These are phyloP conservation scores for Coelinius sp. DNA, from an alignment of 2,888 invertebrate species.

Conservation along the genomic window DNA sequence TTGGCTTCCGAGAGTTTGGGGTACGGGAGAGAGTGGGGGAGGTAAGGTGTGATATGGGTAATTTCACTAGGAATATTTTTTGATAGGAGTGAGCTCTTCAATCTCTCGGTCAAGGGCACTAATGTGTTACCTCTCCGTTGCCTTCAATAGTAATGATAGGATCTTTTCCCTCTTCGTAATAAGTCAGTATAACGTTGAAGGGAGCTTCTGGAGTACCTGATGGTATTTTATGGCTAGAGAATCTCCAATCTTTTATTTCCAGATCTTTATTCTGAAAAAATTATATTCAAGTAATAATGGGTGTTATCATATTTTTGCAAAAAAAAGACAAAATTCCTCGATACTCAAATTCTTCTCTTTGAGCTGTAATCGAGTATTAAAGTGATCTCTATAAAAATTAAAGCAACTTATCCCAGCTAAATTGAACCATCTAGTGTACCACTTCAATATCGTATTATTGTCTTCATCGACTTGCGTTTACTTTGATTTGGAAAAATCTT, in stretches of 20 bases:
- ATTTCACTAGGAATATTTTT: background rate
- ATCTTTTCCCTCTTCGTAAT: background rate
- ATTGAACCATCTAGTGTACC: no score
- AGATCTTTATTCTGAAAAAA: background rate
- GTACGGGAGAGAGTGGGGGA: no score
- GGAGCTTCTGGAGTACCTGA: background rate
- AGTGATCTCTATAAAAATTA: no score
- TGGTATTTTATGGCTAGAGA: background rate
- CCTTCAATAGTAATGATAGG: background rate
- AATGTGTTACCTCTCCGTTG: background rate
- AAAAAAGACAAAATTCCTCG: no score
- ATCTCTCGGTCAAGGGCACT: background rate
- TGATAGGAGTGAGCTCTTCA: background rate
- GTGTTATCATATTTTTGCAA: no score
- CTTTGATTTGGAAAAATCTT: background rate
- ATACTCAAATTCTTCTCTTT: no score
- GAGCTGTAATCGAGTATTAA: no score
- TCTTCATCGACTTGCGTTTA: no score
- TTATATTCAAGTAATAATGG: background rate
- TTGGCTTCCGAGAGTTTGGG: background rate
- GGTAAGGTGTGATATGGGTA: no score
- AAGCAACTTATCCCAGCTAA: no score
- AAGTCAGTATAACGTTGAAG: background rate
- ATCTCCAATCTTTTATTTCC: background rate
- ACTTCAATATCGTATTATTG: no score